A percentile compares a stretch with the other conserved stretches of the same genome.
phyloP scores from a whole-genome alignment of 2,797 vertebrate genomes.

The Onychomys arenicola region DNA sequence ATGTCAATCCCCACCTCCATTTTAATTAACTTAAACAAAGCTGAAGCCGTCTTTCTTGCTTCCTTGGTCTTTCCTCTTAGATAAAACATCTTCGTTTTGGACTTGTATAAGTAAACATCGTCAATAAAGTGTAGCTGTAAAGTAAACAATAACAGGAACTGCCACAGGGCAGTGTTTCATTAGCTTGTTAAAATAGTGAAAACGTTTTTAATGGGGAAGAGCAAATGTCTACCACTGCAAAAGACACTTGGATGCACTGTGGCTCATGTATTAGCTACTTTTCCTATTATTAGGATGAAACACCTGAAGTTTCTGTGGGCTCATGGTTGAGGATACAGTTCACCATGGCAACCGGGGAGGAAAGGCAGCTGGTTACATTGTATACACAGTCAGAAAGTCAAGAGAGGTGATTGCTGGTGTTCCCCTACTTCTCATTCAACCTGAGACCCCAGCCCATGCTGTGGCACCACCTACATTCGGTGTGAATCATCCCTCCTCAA shows the following conservation, averaged over 20 bases:
- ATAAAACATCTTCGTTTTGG: constrained; percentile 37
- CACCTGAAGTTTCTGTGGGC: neutral
- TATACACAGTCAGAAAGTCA: neutral
- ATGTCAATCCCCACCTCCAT: neutral
- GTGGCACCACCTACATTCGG: neutral
- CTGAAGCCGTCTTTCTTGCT: constrained; percentile 10
- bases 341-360: neutral
- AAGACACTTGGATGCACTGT: neutral
- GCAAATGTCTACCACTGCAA: neutral
- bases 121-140: neutral
- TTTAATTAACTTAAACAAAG: neutral
- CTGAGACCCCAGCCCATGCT: neutral
- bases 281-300: neutral
- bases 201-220: neutral
- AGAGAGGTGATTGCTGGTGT: neutral
- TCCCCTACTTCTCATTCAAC: neutral
- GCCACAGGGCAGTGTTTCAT: neutral
- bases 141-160: constrained; percentile 51
- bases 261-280: neutral
- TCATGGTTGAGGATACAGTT: neutral
- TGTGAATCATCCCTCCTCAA: neutral
- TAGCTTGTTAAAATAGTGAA: neutral
- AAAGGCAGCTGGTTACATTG: neutral
- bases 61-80: constrained; percentile 54
- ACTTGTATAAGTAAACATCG: constrained; percentile 53